Conservation (phyloP, 2,113 vertebrate species). For the Halcyon malimbica region DNA sequence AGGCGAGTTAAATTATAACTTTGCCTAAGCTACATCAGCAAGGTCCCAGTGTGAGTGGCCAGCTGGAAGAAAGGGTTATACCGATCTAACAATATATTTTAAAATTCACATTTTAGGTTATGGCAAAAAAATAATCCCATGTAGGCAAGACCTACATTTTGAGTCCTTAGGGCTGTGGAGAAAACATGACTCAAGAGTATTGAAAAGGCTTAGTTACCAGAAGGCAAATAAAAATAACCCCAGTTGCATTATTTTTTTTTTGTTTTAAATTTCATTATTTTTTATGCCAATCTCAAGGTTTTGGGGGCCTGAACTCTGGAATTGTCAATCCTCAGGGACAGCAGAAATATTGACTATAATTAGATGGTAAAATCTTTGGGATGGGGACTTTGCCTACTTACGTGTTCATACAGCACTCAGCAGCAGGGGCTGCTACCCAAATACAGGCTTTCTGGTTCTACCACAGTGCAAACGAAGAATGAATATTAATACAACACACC, state of each 20-base stretch:
- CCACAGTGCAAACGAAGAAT: neutral
- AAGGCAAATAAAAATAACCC: slow-evolving; percentile 61
- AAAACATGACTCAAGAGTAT: slow-evolving; percentile 22
- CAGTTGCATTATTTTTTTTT: neutral
- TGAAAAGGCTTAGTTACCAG: slow-evolving; percentile 20
- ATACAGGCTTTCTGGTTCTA: neutral
- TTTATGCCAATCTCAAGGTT: slow-evolving; percentile 30
- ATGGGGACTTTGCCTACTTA: neutral
- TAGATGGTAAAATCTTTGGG: slow-evolving; percentile 21
- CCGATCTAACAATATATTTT: neutral
- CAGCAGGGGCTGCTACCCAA: neutral
- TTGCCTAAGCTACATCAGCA: neutral
- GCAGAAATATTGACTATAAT: slow-evolving; percentile 36
- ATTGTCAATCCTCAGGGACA: rapidly evolving
- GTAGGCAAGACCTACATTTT: slow-evolving; percentile 61
- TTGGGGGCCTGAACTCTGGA: slow-evolving; percentile 25
- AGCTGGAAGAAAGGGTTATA: neutral
- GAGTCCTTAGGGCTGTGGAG: neutral
- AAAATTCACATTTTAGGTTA: neutral
- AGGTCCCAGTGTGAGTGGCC: neutral
- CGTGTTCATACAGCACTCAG: neutral
- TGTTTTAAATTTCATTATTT: slow-evolving; percentile 24
- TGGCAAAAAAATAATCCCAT: neutral
- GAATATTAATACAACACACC: neutral
- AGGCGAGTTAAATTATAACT: neutral